Percentiles rank a stretch among this genome's conserved stretches.
Evolutionary conservation across 2,888 invertebrate genomes (phyloP).

Genomic region (Ophioninae sp.): DNA sequence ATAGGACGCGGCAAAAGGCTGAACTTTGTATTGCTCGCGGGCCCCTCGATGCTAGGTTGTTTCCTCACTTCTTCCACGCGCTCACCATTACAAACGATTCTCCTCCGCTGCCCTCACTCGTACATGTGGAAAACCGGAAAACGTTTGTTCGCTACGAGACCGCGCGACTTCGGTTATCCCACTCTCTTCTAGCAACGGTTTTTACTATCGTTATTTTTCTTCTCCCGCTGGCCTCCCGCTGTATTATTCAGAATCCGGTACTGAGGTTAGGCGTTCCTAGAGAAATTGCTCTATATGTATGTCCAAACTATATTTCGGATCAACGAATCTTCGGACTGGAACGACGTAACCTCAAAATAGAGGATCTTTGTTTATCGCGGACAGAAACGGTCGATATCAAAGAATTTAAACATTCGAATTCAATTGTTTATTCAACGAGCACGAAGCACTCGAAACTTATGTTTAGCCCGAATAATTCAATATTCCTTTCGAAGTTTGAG

Average conservation of each 20-base stretch:
- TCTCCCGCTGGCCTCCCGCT: not conserved
- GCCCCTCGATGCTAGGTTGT: constrained; percentile 8
- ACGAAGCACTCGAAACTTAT: too few relatives aligned
- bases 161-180: constrained; percentile 1
- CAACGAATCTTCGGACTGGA: too few relatives aligned
- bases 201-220: not conserved
- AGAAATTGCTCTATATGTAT: too few relatives aligned
- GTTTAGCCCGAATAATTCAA: too few relatives aligned
- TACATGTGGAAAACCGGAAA: constrained; percentile 78
- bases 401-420: too few relatives aligned
- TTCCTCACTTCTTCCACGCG: constrained; percentile 23
- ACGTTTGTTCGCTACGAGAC: constrained; percentile 56
- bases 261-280: constrained; percentile 3
- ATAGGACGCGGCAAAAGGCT: constrained; percentile 31
- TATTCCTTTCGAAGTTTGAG: too few relatives aligned
- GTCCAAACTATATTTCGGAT: too few relatives aligned
- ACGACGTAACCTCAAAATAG: too few relatives aligned
- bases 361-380: too few relatives aligned
- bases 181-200: not conserved
- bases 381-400: too few relatives aligned
- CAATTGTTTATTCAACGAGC: too few relatives aligned
- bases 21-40: constrained; percentile 27
- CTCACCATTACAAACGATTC: constrained; percentile 8
- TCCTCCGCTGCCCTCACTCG: not conserved
- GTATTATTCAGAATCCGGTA: constrained; percentile 3